A percentile compares a stretch with the other conserved stretches of the same genome.
Conservation (phyloP, 2,888 invertebrate species). For the Drosophila nigricruria region DNA sequence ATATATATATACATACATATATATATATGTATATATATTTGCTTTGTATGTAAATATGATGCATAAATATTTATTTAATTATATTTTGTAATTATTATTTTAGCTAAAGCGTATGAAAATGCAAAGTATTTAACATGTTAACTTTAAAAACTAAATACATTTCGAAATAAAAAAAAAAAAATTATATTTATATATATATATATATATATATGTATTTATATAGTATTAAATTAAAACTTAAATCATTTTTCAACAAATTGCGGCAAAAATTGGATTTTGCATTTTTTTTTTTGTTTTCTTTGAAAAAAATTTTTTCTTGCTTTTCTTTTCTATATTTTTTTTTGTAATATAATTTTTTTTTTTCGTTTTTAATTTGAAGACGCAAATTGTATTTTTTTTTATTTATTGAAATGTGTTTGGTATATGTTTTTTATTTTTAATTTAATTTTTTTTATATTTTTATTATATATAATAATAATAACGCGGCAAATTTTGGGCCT, state of each 20-base stretch:
- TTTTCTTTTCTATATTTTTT: conserved; percentile 38
- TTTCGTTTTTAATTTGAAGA: conserved; percentile 57
- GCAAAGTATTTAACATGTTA: conserved; percentile 77
- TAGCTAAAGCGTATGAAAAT: conserved; percentile 83
- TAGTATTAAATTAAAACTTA: conserved; percentile 36
- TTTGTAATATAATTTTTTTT: conserved; percentile 30
- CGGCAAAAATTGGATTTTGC: conserved; percentile 48
- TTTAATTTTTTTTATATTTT: conserved; percentile 18
- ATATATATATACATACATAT: conserved; percentile 23
- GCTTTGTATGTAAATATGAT: conserved; percentile 4
- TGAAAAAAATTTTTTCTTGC: conserved; percentile 39
- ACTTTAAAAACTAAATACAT: conserved; percentile 51
- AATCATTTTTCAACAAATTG: conserved; percentile 56
- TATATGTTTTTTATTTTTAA: conserved; percentile 55
- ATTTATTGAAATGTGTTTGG: conserved; percentile 72
- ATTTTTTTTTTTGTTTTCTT: conserved; percentile 45
- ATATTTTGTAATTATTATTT: conserved; percentile 52
- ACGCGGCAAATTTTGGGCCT: conserved; percentile 75
- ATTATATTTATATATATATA: neutral
- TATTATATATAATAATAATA: conserved; percentile 67
- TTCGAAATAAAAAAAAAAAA: conserved; percentile 40
- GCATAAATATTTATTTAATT: conserved; percentile 17
- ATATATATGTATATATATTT: conserved; percentile 12
- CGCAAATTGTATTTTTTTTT: conserved; percentile 61
- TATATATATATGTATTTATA: conserved; percentile 13